Percentiles rank a stretch among this genome's conserved stretches.
phyloP scores from a whole-genome alignment of 2,888 invertebrate species.

The Antheraea yamamai region DNA sequence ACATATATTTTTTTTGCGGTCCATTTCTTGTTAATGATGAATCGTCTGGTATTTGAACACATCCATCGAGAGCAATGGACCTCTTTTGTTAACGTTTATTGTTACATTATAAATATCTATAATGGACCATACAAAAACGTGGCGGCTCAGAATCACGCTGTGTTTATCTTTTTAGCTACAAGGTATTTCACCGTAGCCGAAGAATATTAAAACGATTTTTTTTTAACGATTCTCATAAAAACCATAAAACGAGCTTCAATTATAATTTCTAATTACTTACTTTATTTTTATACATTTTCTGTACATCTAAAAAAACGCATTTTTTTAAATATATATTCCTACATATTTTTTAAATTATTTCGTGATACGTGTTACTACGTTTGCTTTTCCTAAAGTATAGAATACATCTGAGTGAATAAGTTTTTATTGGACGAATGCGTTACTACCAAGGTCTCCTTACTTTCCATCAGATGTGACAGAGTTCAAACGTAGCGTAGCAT shows the following conservation, averaged over 20 bases:
- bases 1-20: constrained; percentile 48
- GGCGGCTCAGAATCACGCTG: not conserved
- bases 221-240: not conserved
- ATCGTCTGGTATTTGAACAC: constrained; percentile 63
- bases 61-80: constrained; percentile 48
- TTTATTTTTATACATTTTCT: not conserved
- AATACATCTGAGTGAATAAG: too few species aligned
- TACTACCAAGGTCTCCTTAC: too few species aligned
- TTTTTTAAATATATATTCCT: not conserved
- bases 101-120: constrained; percentile 34
- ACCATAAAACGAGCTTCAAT: not conserved
- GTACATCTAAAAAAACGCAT: not conserved
- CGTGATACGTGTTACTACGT: too few species aligned
- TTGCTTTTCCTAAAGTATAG: too few species aligned
- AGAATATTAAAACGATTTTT: not conserved
- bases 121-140: not conserved
- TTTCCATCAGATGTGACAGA: too few species aligned
- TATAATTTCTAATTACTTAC: not conserved
- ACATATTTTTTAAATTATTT: not conserved
- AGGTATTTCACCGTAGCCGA: not conserved
- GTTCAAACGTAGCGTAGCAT: too few species aligned
- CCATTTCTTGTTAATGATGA: constrained; percentile 66
- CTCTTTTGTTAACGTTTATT: constrained; percentile 34
- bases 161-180: constrained; percentile 6
- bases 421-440: too few species aligned